Conservation (phyloP, 2,888 invertebrate genomes). For the Onchidella celtica region DNA sequence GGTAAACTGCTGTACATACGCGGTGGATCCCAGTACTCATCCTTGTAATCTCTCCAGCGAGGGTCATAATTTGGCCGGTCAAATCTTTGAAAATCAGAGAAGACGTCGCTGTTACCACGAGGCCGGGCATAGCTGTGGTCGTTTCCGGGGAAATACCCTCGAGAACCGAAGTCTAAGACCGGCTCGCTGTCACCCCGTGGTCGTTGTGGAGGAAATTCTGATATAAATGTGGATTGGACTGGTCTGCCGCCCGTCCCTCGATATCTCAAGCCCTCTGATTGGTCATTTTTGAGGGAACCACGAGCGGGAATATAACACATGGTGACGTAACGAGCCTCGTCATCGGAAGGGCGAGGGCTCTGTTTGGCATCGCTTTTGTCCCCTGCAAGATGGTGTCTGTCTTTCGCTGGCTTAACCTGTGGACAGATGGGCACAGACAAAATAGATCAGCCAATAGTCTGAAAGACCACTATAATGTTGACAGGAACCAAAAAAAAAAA, state of each 20-base stretch:
- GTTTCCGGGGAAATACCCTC: neutral
- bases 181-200: neutral
- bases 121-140: neutral
- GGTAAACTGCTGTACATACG: neutral
- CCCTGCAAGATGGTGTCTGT: too few species aligned
- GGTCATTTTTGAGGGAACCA: neutral
- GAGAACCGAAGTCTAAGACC: neutral
- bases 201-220: too few species aligned
- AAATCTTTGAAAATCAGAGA: neutral
- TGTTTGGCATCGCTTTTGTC: too few species aligned
- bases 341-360: neutral
- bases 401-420: too few species aligned
- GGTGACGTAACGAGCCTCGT: constrained; percentile 42
- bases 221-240: too few species aligned
- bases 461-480: too few species aligned
- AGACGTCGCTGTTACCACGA: neutral
- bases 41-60: neutral
- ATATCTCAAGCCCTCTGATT: neutral
- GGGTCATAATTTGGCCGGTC: too few species aligned
- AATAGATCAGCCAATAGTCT: too few species aligned
- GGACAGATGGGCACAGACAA: too few species aligned
- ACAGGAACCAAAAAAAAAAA: too few species aligned
- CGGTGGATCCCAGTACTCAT: neutral
- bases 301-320: constrained; percentile 52
- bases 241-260: too few species aligned